phyloP scores from a whole-genome alignment of 2,888 invertebrate genomes.

The Rhyacophila evoluta region DNA sequence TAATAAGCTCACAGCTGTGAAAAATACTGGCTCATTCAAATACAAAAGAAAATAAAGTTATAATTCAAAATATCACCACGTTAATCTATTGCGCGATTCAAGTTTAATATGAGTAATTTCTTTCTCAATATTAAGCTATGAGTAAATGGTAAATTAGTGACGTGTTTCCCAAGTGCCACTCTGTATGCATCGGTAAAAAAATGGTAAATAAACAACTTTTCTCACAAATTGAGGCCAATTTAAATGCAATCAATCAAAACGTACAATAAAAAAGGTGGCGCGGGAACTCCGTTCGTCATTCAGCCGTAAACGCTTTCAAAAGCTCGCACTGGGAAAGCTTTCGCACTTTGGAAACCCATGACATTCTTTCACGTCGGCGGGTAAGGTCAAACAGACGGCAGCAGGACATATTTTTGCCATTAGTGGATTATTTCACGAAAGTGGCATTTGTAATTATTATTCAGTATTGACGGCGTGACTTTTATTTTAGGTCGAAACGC shows the following conservation, averaged over 20 bases:
- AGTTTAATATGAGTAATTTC: not conserved
- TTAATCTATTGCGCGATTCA: not conserved
- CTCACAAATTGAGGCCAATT: slow-evolving; percentile 2
- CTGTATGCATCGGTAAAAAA: not conserved
- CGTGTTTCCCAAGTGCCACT: not conserved
- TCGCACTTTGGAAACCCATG: slow-evolving; percentile 1
- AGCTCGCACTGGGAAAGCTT: not conserved
- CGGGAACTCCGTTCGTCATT: not conserved
- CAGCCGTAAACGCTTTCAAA: not conserved
- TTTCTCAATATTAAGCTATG: not conserved
- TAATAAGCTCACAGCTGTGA: no score
- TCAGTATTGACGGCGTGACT: slow-evolving; percentile 12
- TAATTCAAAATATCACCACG: not conserved
- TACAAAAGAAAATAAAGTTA: no score
- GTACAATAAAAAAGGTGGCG: not conserved
- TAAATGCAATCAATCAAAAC: slow-evolving; percentile 13
- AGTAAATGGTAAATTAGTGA: not conserved
- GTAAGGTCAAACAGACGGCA: slow-evolving; percentile 14
- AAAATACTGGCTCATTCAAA: no score
- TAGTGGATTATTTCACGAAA: slow-evolving; percentile 19
- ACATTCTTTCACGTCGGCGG: not conserved
- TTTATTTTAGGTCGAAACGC: not conserved
- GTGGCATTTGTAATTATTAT: slow-evolving; percentile 22
- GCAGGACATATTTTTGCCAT: slow-evolving; percentile 19
- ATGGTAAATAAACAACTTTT: not conserved